Percentiles rank a stretch among this genome's conserved stretches.
phyloP scores from a whole-genome alignment of 2,113 vertebrate species.

The rat (Rattus norvegicus) region GRCr8 NC_086024.1:53522001-53522500 shows the following conservation, averaged over 20 bases:
- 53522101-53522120: not conserved
- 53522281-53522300: slow-evolving; percentile 45
- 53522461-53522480: not conserved
- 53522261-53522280: not conserved
- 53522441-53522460: not conserved
- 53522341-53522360: not conserved
- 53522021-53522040: not conserved
- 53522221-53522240: not conserved
- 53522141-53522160: slow-evolving; percentile 2
- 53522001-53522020: not conserved
- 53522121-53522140: slow-evolving; percentile 4
- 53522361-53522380: slow-evolving; percentile 21
- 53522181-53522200: slow-evolving; percentile 12
- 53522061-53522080: not conserved
- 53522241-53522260: not conserved
- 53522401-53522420: not conserved
- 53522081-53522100: not conserved
- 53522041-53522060: not conserved
- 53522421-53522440: not conserved
- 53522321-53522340: not conserved
- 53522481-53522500: not conserved
- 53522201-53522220: not conserved
- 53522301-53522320: slow-evolving; percentile 26
- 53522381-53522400: slow-evolving; percentile 38
- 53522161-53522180: not conserved